A percentile compares a stretch with the other conserved stretches of the same genome.
phyloP scores from a whole-genome alignment of 2,888 invertebrate species.

The Lobophora halterata region DNA sequence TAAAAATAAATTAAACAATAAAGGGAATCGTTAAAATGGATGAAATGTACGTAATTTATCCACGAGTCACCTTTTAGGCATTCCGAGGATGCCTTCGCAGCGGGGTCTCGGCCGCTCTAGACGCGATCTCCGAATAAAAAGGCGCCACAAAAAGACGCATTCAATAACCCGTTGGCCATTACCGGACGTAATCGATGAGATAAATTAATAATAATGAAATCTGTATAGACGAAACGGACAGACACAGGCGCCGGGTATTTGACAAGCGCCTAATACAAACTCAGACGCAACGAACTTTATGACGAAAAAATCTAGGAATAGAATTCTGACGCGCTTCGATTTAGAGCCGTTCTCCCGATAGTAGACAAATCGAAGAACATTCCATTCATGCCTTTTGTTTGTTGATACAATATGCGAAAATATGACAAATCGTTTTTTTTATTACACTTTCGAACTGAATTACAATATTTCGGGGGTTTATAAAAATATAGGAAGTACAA shows the following conservation, averaged over 20 bases:
- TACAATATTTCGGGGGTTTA: too few relatives aligned
- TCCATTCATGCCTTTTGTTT: too few relatives aligned
- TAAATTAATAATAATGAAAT: conserved; percentile 77
- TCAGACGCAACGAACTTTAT: conserved; percentile 1
- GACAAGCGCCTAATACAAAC: conserved; percentile 23
- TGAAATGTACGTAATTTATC: conserved; percentile 80
- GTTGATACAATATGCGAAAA: too few relatives aligned
- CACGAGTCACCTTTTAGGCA: conserved; percentile 79
- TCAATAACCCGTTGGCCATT: conserved; percentile 78
- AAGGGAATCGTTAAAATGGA: conserved; percentile 80
- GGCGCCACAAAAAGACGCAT: conserved; percentile 80
- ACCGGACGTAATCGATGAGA: conserved; percentile 76
- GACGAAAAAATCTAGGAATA: too few relatives aligned
- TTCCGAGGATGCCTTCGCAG: conserved; percentile 76
- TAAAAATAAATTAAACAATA: conserved; percentile 81
- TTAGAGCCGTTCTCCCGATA: too few relatives aligned
- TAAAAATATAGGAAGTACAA: too few relatives aligned
- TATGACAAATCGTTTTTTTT: too few relatives aligned
- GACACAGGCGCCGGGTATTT: conserved; percentile 39
- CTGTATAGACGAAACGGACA: conserved; percentile 46
- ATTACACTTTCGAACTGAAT: too few relatives aligned
- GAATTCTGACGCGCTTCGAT: too few relatives aligned
- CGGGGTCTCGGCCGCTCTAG: conserved; percentile 73
- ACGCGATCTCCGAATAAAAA: conserved; percentile 75
- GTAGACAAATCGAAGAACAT: too few relatives aligned